Base-by-base conservation (phyloP, 2,888 invertebrate genomes). In the Micoletzkya japonica region DNA sequence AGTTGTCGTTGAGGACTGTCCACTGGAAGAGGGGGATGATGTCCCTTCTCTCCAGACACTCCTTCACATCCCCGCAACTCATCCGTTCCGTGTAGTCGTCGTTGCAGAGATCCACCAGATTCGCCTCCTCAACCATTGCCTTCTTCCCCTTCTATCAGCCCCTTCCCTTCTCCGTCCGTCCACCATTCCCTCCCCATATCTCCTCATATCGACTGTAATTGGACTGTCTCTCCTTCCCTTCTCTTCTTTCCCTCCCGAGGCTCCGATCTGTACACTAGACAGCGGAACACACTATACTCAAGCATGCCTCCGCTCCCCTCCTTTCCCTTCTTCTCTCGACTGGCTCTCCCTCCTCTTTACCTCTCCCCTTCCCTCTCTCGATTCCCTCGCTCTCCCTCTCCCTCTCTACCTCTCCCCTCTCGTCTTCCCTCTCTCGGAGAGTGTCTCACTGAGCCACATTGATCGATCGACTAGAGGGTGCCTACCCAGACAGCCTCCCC, bases 381-480 rank as follows among this genome's bases (percentile, higher is more conserved):
- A 44, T 44, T 20, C 10, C 44, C 44, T 10, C 44, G 44, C 44
- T 14, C 20, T 44, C 44, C 44, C 44, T 44, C 20, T 10, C 20
- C 7, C 56, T 17, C 56, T 54, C 56, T 54, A 10, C 7, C 56
- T 39, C 68, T 20, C 68, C 58, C 34, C 58, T 36, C 36, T 37
- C n/a, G 52, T 32, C 34, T 10, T 26, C 66, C 50, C 49, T 26
- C 56, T 26, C 39, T 32, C n/a, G 34, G 39, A 28, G 60, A 28
- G 63, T 26, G 63, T 63, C 34, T 50, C 49, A 63, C 49, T 36
- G 44, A 44, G 34, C 61, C 52, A 28, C 37, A 66, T 66, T 37
- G 64, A 66, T 66, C 64, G 64, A 66, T 66, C 37, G 50, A 26
- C 39, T 20, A 60, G 60, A 34, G 60, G 34, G 26, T 34, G 63